Evolutionary conservation across 2,113 vertebrate genomes (phyloP).

Genomic region (Ailurus styani): DNA sequence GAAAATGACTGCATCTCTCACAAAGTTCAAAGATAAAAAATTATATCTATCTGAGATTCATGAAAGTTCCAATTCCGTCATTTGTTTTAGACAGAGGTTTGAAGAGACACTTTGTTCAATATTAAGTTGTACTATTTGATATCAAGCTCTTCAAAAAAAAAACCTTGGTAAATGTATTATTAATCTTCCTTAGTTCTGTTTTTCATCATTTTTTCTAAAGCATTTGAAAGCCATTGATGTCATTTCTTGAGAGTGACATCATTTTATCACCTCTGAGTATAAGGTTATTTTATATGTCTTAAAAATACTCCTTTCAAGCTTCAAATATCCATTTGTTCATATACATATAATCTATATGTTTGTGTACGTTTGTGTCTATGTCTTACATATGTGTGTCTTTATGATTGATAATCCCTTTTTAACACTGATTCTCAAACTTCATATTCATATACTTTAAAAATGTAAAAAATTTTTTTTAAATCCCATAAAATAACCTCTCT

Average conservation of each 20-base stretch:
- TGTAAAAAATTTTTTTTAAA: background rate
- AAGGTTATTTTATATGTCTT: background rate
- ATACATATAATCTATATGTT: background rate
- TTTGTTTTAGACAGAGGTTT: background rate
- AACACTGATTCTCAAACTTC: background rate
- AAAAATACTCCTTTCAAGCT: background rate
- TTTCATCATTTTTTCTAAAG: background rate
- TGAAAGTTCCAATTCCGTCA: background rate
- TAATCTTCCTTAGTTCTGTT: background rate
- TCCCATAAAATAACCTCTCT: background rate
- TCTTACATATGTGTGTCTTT: background rate
- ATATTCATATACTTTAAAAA: background rate
- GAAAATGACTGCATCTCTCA: background rate
- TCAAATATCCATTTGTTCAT: background rate
- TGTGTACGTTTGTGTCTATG: background rate
- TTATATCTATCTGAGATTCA: background rate
- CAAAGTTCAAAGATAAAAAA: background rate
- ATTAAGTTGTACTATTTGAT: background rate
- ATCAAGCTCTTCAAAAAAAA: background rate
- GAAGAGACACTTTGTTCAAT: background rate
- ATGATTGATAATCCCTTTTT: background rate
- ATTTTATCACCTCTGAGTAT: background rate
- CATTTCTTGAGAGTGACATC: background rate
- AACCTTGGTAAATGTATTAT: background rate
- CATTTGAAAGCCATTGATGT: background rate